These are phyloP conservation scores for Neostethus bicornis DNA, from an alignment of 2,797 vertebrate species.

Conservation along the genomic window DNA sequence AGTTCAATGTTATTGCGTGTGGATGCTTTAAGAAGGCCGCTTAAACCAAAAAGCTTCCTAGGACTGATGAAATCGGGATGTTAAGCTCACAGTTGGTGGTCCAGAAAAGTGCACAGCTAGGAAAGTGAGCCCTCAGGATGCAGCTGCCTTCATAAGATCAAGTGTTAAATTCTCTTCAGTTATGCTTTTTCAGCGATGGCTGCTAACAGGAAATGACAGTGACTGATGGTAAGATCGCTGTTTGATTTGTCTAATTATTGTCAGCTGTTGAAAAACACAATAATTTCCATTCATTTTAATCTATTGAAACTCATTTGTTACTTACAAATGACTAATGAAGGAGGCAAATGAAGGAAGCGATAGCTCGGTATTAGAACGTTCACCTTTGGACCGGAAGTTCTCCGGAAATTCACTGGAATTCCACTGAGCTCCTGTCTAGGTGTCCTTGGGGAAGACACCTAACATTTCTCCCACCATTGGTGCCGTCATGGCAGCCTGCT, in stretches of 20 bases:
- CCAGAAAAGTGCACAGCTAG: conserved; percentile 17
- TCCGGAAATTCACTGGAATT: no score
- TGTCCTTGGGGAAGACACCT: no score
- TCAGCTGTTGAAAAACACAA: not conserved
- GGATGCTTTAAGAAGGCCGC: conserved; percentile 26
- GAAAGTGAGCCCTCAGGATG: conserved; percentile 43
- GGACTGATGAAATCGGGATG: conserved; percentile 35
- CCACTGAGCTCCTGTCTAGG: no score
- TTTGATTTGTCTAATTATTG: not conserved
- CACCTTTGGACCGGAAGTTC: no score
- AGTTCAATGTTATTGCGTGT: no score
- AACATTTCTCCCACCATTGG: no score
- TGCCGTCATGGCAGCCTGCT: no score
- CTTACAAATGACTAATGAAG: no score
- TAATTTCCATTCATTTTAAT: conserved; percentile 3
- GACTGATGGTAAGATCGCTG: conserved; percentile 27
- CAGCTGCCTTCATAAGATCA: conserved; percentile 53
- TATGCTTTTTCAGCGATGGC: conserved; percentile 40
- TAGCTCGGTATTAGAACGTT: no score
- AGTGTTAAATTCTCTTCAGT: conserved; percentile 56
- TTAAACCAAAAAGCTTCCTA: conserved; percentile 51
- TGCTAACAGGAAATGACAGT: conserved; percentile 38
- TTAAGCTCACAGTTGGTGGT: conserved; percentile 49
- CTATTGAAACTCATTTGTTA: no score
- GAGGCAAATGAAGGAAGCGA: no score